A percentile compares a stretch with the other conserved stretches of the same genome.
Conservation (phyloP, 2,888 invertebrate genomes). For the Agonopterix arenella region DNA sequence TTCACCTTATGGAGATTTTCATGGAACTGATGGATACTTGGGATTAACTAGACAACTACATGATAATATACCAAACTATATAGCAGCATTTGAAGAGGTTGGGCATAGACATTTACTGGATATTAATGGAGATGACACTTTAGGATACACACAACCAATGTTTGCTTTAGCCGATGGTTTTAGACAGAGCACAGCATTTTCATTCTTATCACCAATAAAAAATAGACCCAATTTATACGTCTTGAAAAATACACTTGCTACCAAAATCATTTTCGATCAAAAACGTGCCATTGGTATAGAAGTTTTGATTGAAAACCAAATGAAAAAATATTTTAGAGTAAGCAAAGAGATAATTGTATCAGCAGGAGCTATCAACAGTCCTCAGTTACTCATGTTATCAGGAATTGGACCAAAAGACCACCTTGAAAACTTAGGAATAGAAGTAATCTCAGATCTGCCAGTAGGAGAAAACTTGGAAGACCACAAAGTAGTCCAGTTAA, state of each 20-base stretch:
- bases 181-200: constrained; percentile 24
- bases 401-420: not conserved
- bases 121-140: not conserved
- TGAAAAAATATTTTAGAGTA: not conserved
- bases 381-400: not conserved
- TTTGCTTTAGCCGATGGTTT: not conserved
- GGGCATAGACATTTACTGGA: not conserved
- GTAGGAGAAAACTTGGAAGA: not conserved
- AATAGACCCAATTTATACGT: constrained; percentile 71
- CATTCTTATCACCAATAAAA: constrained; percentile 16
- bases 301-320: constrained; percentile 1
- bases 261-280: constrained; percentile 22
- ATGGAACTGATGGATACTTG: not conserved
- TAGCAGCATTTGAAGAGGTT: not conserved
- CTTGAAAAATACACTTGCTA: constrained; percentile 18
- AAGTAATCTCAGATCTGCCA: not conserved
- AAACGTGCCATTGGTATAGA: constrained; percentile 5
- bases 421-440: not conserved
- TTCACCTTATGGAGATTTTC: not conserved
- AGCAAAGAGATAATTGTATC: constrained; percentile 5
- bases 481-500: not conserved
- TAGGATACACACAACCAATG: not conserved
- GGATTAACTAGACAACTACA: not conserved
- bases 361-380: not conserved
- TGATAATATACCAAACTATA: not conserved